A percentile compares a stretch with the other conserved stretches of the same genome.
phyloP scores from a whole-genome alignment of 1,140 invertebrate genomes.

The Microvelia longipes region DNA sequence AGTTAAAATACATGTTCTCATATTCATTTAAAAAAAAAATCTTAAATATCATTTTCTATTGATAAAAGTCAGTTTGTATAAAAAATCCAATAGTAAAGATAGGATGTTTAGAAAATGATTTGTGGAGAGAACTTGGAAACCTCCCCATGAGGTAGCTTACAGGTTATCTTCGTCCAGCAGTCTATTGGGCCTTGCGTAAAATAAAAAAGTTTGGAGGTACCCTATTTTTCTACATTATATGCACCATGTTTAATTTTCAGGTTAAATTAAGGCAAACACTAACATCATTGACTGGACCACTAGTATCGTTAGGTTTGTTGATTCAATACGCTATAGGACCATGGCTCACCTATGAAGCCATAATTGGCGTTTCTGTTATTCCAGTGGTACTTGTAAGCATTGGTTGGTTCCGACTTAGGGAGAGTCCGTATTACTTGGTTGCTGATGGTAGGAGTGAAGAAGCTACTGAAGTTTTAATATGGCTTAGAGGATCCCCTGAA shows the following conservation, averaged over 20 bases:
- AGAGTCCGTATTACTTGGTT: background rate
- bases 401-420: background rate
- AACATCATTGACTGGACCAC: background rate
- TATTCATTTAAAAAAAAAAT: no score
- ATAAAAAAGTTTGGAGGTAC: no score
- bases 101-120: no score
- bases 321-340: background rate
- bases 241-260: background rate
- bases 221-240: no score
- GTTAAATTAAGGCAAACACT: background rate
- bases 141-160: no score
- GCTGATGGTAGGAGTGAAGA: background rate
- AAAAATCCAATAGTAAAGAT: no score
- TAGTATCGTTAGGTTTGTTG: background rate
- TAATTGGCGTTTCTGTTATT: background rate
- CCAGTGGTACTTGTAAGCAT: background rate
- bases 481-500: background rate
- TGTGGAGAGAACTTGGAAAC: no score
- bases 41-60: no score
- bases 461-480: background rate
- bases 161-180: no score
- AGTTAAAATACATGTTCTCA: no score
- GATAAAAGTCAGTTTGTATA: no score
- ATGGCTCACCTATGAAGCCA: background rate
- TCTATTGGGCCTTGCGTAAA: no score